These are phyloP conservation scores for Esox lucius DNA, from an alignment of 2,797 vertebrate genomes.

Conservation along the genomic window DNA sequence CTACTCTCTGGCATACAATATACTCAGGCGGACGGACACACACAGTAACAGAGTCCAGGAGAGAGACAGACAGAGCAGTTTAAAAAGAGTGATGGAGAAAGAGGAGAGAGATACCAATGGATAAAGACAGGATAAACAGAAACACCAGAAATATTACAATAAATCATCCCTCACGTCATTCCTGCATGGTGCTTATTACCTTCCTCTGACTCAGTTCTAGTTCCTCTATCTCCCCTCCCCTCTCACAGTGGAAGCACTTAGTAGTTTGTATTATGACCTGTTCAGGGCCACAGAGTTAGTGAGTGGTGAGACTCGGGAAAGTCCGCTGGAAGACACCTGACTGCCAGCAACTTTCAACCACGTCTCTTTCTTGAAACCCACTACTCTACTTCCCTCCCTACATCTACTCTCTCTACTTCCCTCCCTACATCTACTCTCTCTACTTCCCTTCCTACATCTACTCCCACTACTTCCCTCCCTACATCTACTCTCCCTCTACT, in stretches of 20 bases:
- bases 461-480: too few relatives aligned
- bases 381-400: background rate
- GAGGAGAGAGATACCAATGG: background rate
- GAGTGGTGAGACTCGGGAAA: constrained; percentile 40
- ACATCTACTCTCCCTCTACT: too few relatives aligned
- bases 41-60: constrained; percentile 18
- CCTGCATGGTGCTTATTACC: background rate
- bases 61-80: background rate
- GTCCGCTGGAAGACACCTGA: background rate
- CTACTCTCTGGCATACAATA: constrained; percentile 74
- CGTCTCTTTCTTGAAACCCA: background rate
- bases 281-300: background rate
- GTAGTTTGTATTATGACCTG: background rate
- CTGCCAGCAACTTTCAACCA: background rate
- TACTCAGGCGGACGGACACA: constrained; percentile 45
- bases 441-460: too few relatives aligned
- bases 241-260: background rate
- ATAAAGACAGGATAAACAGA: background rate
- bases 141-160: background rate
- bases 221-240: background rate
- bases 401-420: too few relatives aligned
- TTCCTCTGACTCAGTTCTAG: background rate
- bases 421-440: too few relatives aligned
- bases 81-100: background rate
- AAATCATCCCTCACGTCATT: background rate